A percentile compares a stretch with the other conserved stretches of the same genome.
Evolutionary conservation across 2,797 vertebrate species (phyloP).

Genomic region (Notamacropus eugenii): DNA sequence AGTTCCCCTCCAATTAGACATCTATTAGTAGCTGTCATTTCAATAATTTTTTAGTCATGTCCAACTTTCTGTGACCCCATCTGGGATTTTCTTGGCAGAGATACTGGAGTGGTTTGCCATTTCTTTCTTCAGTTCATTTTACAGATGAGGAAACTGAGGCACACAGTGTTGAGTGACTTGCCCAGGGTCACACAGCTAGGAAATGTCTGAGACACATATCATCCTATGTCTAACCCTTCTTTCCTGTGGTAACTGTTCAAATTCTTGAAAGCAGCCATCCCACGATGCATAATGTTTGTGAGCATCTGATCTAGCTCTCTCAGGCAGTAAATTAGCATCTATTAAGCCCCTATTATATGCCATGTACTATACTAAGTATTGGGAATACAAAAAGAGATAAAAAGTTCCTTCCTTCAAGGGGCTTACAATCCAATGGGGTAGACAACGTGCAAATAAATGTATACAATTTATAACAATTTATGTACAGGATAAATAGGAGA

Average conservation of each 20-base stretch:
- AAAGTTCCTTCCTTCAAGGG: background rate
- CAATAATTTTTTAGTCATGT: too few relatives aligned
- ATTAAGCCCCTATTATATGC: background rate
- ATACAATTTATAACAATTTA: background rate
- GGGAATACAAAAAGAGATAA: background rate
- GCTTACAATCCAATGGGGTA: background rate
- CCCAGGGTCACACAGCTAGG: too few relatives aligned
- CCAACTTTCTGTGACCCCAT: too few relatives aligned
- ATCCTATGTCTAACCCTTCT: background rate
- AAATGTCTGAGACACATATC: background rate
- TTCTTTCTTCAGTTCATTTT: too few relatives aligned
- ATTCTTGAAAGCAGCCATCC: background rate
- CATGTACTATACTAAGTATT: background rate
- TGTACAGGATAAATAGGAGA: background rate
- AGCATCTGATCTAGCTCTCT: background rate
- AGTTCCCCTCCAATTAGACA: background rate
- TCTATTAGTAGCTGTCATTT: background rate
- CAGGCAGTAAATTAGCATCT: background rate
- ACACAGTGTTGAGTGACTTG: too few relatives aligned
- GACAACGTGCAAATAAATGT: background rate
- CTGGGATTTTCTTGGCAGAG: too few relatives aligned
- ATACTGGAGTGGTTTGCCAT: too few relatives aligned
- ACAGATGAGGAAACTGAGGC: too few relatives aligned
- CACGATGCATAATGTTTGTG: background rate
- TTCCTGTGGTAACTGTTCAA: background rate